Evolutionary conservation across 2,113 vertebrate genomes (phyloP).

Genomic region (Arenaria interpres): DNA sequence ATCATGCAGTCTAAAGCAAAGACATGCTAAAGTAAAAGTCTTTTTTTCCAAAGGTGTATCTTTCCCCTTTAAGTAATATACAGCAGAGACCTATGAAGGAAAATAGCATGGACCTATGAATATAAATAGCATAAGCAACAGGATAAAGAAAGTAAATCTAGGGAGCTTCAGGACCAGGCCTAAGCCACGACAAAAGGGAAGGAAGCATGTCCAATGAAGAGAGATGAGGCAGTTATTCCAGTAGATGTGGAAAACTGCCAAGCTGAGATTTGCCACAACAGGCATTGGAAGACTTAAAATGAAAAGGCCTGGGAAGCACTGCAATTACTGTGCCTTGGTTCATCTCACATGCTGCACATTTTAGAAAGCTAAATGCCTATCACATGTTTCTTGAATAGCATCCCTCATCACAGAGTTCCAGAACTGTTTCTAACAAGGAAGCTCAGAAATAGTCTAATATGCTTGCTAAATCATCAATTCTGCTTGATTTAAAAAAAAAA

Average conservation of each 20-base stretch:
- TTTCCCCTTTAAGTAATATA: neutral
- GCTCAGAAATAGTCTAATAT: neutral
- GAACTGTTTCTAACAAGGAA: conserved; percentile 9
- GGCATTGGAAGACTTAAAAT: neutral
- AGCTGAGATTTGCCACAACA: neutral
- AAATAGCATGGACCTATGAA: neutral
- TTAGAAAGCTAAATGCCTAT: conserved; percentile 27
- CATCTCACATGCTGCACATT: conserved; percentile 29
- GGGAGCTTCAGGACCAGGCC: neutral
- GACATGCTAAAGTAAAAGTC: neutral
- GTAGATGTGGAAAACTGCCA: conserved; percentile 15
- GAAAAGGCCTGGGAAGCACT: conserved; percentile 35
- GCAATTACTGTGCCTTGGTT: conserved; percentile 18
- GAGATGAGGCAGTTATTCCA: conserved; percentile 7
- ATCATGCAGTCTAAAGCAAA: neutral
- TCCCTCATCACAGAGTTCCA: neutral
- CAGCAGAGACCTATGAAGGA: neutral
- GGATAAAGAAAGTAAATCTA: neutral
- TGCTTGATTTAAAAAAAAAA: neutral
- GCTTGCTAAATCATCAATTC: neutral
- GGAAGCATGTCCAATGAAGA: neutral
- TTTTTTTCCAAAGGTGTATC: neutral
- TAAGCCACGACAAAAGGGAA: neutral
- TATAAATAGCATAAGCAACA: neutral
- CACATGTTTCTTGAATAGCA: conserved; percentile 22